A percentile compares a stretch with the other conserved stretches of the same genome.
Evolutionary conservation across 2,113 vertebrate genomes (phyloP).

Genomic region (Isurus oxyrinchus): DNA sequence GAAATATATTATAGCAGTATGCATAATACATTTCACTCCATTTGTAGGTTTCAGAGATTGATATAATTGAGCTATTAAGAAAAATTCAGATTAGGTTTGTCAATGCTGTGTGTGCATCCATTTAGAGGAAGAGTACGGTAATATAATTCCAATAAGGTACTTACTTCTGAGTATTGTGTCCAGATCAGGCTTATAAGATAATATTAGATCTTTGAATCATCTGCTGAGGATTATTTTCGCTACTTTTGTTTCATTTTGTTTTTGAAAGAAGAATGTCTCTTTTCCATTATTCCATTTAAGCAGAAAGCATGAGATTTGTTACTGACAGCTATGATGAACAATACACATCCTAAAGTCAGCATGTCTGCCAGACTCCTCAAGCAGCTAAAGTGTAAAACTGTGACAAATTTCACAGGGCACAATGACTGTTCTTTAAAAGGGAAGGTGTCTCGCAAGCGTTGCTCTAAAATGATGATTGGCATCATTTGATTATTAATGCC

Average conservation of each 20-base stretch:
- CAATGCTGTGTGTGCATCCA: neutral
- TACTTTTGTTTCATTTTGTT: conserved; percentile 1
- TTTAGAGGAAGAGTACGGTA: neutral
- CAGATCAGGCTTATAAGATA: neutral
- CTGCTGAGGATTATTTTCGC: neutral
- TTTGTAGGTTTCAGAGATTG: neutral
- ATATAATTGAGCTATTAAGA: neutral
- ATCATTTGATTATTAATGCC: neutral
- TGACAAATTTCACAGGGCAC: conserved; percentile 18
- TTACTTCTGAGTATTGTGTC: neutral
- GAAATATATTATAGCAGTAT: neutral
- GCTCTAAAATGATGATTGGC: neutral
- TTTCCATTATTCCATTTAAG: conserved; percentile 18
- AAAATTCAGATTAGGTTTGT: neutral
- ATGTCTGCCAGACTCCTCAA: neutral
- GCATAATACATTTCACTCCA: neutral
- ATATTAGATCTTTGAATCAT: neutral
- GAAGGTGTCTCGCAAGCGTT: neutral
- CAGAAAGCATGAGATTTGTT: neutral
- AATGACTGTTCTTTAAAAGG: neutral
- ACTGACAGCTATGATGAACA: neutral
- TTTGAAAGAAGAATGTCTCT: neutral
- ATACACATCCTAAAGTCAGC: neutral
- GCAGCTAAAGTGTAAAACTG: neutral
- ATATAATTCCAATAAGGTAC: neutral